Conservation (phyloP, 2,888 invertebrate genomes). For the Ferrisia virgata region DNA sequence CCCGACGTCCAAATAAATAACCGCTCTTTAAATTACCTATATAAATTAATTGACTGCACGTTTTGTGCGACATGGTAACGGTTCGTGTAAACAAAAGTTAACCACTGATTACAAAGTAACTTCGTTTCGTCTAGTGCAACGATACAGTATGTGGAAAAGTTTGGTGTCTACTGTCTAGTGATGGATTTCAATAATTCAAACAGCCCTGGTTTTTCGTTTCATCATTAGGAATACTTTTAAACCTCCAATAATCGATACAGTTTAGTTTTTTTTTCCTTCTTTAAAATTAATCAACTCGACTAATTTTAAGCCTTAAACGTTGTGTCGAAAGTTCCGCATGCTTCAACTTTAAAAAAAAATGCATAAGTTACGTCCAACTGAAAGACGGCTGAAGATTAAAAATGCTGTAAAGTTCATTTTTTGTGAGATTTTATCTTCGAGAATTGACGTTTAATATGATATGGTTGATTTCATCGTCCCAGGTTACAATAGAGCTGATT, state of each 20-base stretch:
- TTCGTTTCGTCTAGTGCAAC: not conserved
- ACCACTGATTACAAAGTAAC: constrained; percentile 14
- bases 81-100: constrained; percentile 14
- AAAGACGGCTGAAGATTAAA: too few relatives aligned
- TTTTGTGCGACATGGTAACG: constrained; percentile 14
- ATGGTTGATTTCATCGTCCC: too few relatives aligned
- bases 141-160: not conserved
- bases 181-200: not conserved
- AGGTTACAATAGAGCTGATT: too few relatives aligned
- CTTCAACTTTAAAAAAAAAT: not conserved
- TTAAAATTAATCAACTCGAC: not conserved
- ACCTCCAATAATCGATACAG: not conserved
- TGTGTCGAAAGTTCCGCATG: not conserved
- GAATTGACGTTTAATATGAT: too few relatives aligned
- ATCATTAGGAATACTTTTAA: not conserved
- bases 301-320: not conserved
- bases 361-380: too few relatives aligned
- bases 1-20: not conserved
- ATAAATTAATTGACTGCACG: constrained; percentile 5
- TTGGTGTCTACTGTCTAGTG: not conserved
- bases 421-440: too few relatives aligned
- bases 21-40: constrained; percentile 14
- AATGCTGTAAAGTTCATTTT: too few relatives aligned
- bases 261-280: not conserved
- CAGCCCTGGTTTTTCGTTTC: not conserved